These are phyloP conservation scores for Euplexia lucipara DNA, from an alignment of 2,888 invertebrate species.

Conservation along the genomic window DNA sequence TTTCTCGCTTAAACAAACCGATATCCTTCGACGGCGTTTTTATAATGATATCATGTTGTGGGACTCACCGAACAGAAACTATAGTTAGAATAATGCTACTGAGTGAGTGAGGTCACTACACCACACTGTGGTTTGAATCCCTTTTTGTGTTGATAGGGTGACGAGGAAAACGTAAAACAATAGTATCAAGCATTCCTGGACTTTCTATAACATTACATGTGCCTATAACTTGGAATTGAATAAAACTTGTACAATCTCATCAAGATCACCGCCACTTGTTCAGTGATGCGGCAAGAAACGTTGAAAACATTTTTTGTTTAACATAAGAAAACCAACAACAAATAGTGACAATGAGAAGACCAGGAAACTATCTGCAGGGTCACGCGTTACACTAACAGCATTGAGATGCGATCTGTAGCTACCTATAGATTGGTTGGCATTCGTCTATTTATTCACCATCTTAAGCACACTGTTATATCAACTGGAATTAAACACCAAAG, in stretches of 20 bases:
- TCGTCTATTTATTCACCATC: background rate
- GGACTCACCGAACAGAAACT: background rate
- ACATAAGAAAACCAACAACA: constrained; percentile 5
- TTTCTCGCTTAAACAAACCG: constrained; percentile 17
- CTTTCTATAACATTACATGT: constrained; percentile 16
- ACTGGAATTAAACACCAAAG: background rate
- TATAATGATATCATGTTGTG: background rate
- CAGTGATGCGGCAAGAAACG: constrained; percentile 22
- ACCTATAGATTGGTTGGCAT: background rate
- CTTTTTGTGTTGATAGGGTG: background rate
- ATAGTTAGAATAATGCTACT: background rate
- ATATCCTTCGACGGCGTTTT: constrained; percentile 18
- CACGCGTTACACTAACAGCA: background rate
- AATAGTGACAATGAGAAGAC: constrained; percentile 37
- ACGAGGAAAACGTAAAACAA: constrained; percentile 12
- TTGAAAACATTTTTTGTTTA: constrained; percentile 29
- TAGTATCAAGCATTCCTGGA: background rate
- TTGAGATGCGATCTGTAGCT: background rate
- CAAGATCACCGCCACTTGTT: background rate
- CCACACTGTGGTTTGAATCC: background rate
- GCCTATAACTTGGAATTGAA: background rate
- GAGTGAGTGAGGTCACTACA: constrained; percentile 9
- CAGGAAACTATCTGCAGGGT: constrained; percentile 38
- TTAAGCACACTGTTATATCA: constrained; percentile 1
- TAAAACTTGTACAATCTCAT: constrained; percentile 1